Evolutionary conservation across 2,888 invertebrate genomes (phyloP).

Genomic region (Drosophila bunnanda): DNA sequence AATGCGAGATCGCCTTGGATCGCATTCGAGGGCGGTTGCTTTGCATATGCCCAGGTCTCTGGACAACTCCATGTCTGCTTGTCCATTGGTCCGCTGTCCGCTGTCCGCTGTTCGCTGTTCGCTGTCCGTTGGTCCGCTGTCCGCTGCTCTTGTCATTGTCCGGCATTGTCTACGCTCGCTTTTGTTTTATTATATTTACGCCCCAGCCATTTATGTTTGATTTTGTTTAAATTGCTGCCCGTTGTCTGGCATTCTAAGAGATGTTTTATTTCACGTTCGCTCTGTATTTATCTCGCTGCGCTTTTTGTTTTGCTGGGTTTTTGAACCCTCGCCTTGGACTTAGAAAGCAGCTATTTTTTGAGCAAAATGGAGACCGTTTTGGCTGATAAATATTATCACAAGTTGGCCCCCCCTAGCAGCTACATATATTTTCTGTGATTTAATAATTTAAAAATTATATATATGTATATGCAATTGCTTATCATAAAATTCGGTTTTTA

Average conservation of each 20-base stretch:
- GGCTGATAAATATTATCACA: conserved; percentile 38
- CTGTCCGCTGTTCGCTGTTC: neutral
- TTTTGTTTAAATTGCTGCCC: conserved; percentile 67
- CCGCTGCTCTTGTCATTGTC: conserved; percentile 42
- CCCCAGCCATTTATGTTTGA: conserved; percentile 55
- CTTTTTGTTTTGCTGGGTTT: conserved; percentile 35
- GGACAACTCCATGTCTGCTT: conserved; percentile 18
- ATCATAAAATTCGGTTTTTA: neutral
- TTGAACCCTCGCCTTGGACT: conserved; percentile 42
- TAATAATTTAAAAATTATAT: neutral
- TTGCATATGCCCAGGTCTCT: conserved; percentile 34
- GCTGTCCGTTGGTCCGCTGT: conserved; percentile 11
- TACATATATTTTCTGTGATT: conserved; percentile 12
- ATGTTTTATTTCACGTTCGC: conserved; percentile 23
- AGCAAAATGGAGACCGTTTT: conserved; percentile 26
- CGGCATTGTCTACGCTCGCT: conserved; percentile 42
- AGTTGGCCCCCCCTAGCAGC: neutral
- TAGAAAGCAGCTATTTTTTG: conserved; percentile 29
- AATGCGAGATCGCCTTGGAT: conserved; percentile 64
- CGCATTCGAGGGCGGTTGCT: conserved; percentile 23
- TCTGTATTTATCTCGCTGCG: conserved; percentile 43
- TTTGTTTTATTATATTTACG: conserved; percentile 49
- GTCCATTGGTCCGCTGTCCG: conserved; percentile 18
- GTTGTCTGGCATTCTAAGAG: conserved; percentile 31
- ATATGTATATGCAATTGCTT: neutral